Evolutionary conservation across 2,888 invertebrate genomes (phyloP), one percentile per base, ranked within the genome.

Genomic region (Polydrusus cervinus): DNA sequence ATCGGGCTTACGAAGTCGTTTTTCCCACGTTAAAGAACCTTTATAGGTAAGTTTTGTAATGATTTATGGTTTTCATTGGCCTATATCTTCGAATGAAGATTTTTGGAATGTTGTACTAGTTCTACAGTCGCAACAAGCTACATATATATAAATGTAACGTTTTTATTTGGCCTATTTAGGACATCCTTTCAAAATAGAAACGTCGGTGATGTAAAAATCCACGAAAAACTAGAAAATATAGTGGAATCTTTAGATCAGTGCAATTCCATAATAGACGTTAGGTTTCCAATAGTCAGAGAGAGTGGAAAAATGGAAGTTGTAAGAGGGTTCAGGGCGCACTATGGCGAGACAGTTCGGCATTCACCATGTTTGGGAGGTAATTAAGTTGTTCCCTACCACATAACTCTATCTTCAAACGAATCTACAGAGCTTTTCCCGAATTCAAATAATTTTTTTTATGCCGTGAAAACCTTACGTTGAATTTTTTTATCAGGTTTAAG

Each of bases 241-340:
- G 83, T 87, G 11, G 76, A 81, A 49, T 74, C 81, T 43, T 75
- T 86, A 43, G 86, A 87, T 57, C 83, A 84, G 34, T 86, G 85
- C 74, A 84, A 84, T 62, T 80, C 83, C n/a, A 70, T 86, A 45
- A 81, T 86, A 25, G 87, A 87, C 72, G 78, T 86, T 0, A 74
- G 84, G 60, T 84, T 85, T 77, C 86, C 86, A 0, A 55, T 87
- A 0, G 79, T 80, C 73, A 76, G 82, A 57, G 82, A 83, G 13
- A 80, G 83, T 74, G 86, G 86, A 1, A 79, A 71, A 9, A 77
- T 80, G 25, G 83, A 85, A 68, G 72, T 86, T 0, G 76, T 87
- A 13, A 80, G 85, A 72, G 86, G 85, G 5, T 86, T 84, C 76
- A 79, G 85, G 61, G 85, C 83, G 0, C 83, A 85, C 53, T 85